These are phyloP conservation scores for Genyomyrus donnyi DNA, from an alignment of 2,113 vertebrate species.

Conservation along the genomic window DNA sequence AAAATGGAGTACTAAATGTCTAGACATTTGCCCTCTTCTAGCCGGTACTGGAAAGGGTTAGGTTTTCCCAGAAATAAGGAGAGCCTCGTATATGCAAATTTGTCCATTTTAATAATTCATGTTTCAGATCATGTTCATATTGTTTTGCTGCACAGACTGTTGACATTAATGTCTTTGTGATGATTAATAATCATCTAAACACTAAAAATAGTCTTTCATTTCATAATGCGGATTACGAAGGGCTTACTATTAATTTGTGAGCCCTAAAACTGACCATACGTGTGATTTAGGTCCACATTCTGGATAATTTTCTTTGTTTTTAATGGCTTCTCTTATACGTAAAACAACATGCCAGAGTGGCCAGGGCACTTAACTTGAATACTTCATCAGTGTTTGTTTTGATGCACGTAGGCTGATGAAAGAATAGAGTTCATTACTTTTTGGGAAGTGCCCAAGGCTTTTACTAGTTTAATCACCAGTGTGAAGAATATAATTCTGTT, in stretches of 20 bases:
- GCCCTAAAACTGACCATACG: constrained; percentile 22
- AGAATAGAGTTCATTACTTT: constrained; percentile 38
- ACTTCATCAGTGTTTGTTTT: constrained; percentile 37
- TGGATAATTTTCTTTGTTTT: constrained; percentile 34
- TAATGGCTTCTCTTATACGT: constrained; percentile 31
- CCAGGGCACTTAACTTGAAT: constrained; percentile 33
- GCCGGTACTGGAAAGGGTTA: not conserved
- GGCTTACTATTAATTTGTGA: constrained; percentile 31
- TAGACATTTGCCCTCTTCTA: not conserved
- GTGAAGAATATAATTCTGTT: not conserved
- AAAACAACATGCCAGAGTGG: constrained; percentile 25
- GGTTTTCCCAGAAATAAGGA: not conserved
- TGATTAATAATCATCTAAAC: constrained; percentile 20
- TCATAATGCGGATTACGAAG: constrained; percentile 24
- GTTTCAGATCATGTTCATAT: not conserved
- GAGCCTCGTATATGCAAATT: not conserved
- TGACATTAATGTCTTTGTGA: constrained; percentile 4
- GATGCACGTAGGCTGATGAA: constrained; percentile 38
- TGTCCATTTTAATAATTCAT: not conserved
- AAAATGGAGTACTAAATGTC: not conserved
- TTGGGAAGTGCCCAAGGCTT: constrained; percentile 15
- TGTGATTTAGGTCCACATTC: constrained; percentile 33
- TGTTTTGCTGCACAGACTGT: not conserved
- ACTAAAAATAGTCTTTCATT: constrained; percentile 26
- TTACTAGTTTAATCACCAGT: constrained; percentile 19